A percentile compares a stretch with the other conserved stretches of the same genome.
These are phyloP conservation scores for Pelmatolapia mariae DNA, from an alignment of 2,113 vertebrate species.

Conservation along the genomic window DNA sequence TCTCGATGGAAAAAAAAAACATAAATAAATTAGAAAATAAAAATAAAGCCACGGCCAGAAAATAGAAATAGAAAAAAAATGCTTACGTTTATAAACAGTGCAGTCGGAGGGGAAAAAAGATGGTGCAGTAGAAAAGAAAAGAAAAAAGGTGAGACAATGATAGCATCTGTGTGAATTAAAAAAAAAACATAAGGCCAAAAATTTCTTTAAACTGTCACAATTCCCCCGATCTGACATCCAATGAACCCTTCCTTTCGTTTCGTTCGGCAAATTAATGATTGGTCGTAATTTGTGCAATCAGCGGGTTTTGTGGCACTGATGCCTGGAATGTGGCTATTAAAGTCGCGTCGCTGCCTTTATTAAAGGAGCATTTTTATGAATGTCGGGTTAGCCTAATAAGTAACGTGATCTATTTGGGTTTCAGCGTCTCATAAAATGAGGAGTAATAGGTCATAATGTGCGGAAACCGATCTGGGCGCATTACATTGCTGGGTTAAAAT, in stretches of 20 bases:
- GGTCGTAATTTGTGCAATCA: not conserved
- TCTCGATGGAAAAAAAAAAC: constrained; percentile 43
- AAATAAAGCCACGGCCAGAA: constrained; percentile 46
- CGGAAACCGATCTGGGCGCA: constrained; percentile 11
- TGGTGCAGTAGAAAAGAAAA: not conserved
- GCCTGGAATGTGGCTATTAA: not conserved
- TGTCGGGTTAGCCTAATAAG: constrained; percentile 27
- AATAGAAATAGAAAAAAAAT: not conserved
- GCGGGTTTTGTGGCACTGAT: not conserved
- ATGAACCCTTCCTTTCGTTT: not conserved
- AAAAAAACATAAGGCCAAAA: not conserved
- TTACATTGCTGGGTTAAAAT: not conserved
- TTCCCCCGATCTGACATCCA: not conserved
- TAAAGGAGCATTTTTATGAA: constrained; percentile 28
- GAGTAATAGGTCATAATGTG: constrained; percentile 14
- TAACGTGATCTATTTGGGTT: constrained; percentile 47
- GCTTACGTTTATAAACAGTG: not conserved
- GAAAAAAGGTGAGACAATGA: not conserved
- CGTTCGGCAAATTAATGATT: constrained; percentile 10
- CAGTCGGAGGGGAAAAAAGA: not conserved
- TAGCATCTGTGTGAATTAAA: not conserved
- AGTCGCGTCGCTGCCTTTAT: constrained; percentile 16
- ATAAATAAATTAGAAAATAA: not conserved
- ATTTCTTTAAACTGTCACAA: not conserved
- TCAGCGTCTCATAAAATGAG: constrained; percentile 25